These are phyloP conservation scores for Temnothorax nylanderi DNA, from an alignment of 1,140 invertebrate genomes.

Conservation along the genomic window DNA sequence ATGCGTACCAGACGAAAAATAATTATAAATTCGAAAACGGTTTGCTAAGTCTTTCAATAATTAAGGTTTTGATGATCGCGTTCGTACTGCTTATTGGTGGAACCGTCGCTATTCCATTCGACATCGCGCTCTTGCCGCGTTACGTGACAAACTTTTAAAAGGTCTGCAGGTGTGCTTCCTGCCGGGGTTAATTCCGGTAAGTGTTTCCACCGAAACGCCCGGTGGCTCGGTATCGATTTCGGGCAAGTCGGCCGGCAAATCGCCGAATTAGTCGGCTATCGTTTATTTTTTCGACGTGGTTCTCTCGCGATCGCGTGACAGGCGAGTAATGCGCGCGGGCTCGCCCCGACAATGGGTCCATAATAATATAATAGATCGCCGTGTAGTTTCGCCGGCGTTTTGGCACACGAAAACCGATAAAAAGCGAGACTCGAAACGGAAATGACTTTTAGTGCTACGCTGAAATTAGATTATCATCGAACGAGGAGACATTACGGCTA, in stretches of 20 bases:
- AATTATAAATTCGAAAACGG: background rate
- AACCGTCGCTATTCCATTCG: background rate
- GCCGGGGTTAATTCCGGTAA: constrained; percentile 62
- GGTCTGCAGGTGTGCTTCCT: constrained; percentile 57
- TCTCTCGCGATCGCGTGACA: constrained; percentile 81
- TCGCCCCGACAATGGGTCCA: constrained; percentile 73
- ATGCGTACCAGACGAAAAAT: too few species aligned
- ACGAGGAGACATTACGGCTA: constrained; percentile 34
- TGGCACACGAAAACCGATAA: constrained; percentile 28
- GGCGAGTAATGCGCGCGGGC: constrained; percentile 75
- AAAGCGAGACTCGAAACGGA: constrained; percentile 67
- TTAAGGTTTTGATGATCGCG: background rate
- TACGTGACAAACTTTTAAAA: constrained; percentile 42
- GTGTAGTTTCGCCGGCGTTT: constrained; percentile 70
- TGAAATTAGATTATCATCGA: constrained; percentile 74
- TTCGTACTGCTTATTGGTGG: background rate
- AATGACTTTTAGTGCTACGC: constrained; percentile 79
- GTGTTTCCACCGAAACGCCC: constrained; percentile 63
- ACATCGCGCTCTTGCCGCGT: background rate
- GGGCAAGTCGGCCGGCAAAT: constrained; percentile 71
- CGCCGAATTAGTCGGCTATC: constrained; percentile 77
- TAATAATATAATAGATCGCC: constrained; percentile 80
- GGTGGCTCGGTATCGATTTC: constrained; percentile 76
- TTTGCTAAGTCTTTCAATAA: background rate
- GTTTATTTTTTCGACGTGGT: constrained; percentile 61